These are phyloP conservation scores for Bagarius yarrelli DNA, from an alignment of 2,113 vertebrate genomes.

Conservation along the genomic window DNA sequence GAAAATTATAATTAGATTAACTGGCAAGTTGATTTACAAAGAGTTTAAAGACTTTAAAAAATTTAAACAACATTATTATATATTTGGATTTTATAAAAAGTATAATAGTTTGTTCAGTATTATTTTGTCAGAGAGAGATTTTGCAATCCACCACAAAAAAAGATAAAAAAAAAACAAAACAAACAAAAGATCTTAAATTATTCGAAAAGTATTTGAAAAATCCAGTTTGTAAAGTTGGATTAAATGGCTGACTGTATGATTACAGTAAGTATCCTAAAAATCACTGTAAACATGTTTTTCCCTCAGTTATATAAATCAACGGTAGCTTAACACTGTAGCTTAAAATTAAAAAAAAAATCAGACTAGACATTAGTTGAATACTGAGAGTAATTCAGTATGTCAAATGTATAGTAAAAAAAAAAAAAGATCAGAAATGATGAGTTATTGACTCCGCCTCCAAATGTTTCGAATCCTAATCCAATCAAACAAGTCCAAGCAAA, in stretches of 20 bases:
- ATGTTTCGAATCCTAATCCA: too few relatives aligned
- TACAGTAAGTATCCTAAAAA: not conserved
- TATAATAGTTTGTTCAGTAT: not conserved
- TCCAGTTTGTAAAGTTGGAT: not conserved
- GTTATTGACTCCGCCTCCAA: too few relatives aligned
- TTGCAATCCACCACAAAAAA: too few relatives aligned
- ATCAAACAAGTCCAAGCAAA: too few relatives aligned
- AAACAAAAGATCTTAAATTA: not conserved
- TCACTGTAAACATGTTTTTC: not conserved
- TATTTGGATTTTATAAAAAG: not conserved
- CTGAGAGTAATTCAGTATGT: too few relatives aligned
- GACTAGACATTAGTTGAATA: too few relatives aligned
- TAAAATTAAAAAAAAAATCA: too few relatives aligned
- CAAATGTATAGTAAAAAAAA: too few relatives aligned
- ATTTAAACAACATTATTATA: not conserved
- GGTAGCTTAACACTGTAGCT: too few relatives aligned
- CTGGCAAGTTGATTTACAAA: not conserved
- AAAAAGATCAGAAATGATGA: too few relatives aligned
- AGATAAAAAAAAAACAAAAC: too few relatives aligned
- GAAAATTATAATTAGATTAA: not conserved
- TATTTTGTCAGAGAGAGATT: not conserved
- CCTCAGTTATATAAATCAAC: not conserved
- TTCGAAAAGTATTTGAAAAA: not conserved
- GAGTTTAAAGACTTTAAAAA: not conserved
- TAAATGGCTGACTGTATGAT: not conserved